Evolutionary conservation across 2,888 invertebrate genomes (phyloP).

Genomic region (Meghimatium bilineatum): DNA sequence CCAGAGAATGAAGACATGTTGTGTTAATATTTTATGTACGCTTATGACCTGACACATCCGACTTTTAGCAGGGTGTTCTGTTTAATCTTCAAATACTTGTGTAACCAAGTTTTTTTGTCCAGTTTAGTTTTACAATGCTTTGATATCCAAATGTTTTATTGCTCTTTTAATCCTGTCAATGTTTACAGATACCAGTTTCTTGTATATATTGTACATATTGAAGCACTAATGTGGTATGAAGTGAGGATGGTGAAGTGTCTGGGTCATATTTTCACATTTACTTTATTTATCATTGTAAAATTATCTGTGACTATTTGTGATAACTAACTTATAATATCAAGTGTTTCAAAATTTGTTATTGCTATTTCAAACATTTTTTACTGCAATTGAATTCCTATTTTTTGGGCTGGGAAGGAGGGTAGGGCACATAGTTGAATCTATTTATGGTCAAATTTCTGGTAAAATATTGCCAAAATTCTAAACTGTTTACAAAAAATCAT

Average conservation of each 20-base stretch:
- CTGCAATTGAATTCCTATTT: too few relatives aligned
- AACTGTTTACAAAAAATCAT: too few relatives aligned
- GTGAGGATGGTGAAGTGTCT: background rate
- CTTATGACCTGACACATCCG: too few relatives aligned
- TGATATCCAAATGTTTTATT: background rate
- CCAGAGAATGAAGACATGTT: too few relatives aligned
- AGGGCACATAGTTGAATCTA: too few relatives aligned
- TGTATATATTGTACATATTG: background rate
- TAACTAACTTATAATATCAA: background rate
- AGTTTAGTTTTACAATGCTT: background rate
- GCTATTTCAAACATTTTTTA: too few relatives aligned
- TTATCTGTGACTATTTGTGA: slow-evolving; percentile 6
- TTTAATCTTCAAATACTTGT: background rate
- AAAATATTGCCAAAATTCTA: too few relatives aligned
- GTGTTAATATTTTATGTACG: too few relatives aligned
- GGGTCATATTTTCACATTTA: background rate
- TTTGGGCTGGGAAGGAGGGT: too few relatives aligned
- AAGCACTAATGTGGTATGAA: background rate
- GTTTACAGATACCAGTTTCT: background rate
- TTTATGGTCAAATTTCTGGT: too few relatives aligned
- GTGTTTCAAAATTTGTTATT: too few relatives aligned
- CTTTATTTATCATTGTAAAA: background rate
- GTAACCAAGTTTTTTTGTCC: background rate
- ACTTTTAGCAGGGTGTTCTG: too few relatives aligned
- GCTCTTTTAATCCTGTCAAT: background rate